Percentiles rank a stretch among this genome's conserved stretches.
Evolutionary conservation across 2,113 vertebrate genomes (phyloP).

Genomic region (Bambusicola thoracicus): DNA sequence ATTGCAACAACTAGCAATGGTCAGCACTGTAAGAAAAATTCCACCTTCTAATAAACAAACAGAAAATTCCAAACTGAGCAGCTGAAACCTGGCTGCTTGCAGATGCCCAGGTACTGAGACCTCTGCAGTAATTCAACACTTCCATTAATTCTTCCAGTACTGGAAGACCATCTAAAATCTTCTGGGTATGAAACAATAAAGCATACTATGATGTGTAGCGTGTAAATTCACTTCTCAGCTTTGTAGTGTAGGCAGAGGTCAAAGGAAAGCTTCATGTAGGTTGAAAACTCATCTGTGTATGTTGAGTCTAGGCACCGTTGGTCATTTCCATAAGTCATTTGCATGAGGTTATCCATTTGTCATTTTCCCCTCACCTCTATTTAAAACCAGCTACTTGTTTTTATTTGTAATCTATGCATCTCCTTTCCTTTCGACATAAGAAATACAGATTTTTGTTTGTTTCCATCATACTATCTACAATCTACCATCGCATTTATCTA

Average conservation of each 20-base stretch:
- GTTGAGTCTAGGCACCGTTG: neutral
- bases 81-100: neutral
- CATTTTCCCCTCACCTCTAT: neutral
- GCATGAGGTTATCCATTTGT: neutral
- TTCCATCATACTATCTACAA: neutral
- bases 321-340: neutral
- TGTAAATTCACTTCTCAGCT: neutral
- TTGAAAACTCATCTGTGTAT: neutral
- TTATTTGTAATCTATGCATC: neutral
- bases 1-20: neutral
- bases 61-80: neutral
- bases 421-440: neutral
- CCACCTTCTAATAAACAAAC: neutral
- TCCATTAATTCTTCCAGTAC: neutral
- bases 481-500: neutral
- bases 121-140: neutral
- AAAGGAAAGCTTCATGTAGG: neutral
- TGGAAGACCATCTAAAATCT: neutral
- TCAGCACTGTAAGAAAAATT: neutral
- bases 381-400: neutral
- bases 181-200: neutral
- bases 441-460: neutral
- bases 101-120: neutral
- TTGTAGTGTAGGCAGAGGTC: neutral
- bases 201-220: neutral